phyloP scores from a whole-genome alignment of 2,888 invertebrate genomes.

The Heteromurus nitidus region DNA sequence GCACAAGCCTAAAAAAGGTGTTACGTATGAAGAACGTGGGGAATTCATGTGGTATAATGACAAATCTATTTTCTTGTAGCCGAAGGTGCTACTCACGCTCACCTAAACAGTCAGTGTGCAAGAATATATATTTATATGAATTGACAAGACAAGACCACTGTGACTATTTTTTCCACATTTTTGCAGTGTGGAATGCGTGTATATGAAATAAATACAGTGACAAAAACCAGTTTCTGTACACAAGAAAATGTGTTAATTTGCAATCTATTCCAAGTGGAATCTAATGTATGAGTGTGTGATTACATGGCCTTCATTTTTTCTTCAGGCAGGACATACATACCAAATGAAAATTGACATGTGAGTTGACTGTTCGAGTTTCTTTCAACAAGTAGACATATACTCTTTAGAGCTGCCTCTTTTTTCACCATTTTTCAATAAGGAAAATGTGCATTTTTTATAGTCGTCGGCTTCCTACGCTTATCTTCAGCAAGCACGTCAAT shows the following conservation, averaged over 20 bases:
- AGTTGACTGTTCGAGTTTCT: neutral
- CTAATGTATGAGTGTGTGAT: slow-evolving; percentile 29
- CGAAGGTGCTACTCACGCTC: neutral
- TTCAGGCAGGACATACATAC: too few species aligned
- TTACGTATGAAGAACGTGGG: neutral
- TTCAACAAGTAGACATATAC: too few species aligned
- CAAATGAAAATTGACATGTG: slow-evolving; percentile 35
- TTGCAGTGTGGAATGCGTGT: slow-evolving; percentile 7
- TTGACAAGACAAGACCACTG: neutral
- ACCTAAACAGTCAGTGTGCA: neutral
- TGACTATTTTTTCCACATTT: slow-evolving; percentile 28
- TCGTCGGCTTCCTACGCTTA: slow-evolving; percentile 35
- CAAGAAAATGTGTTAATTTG: slow-evolving; percentile 57
- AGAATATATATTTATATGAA: slow-evolving; percentile 25
- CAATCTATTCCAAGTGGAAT: slow-evolving; percentile 35
- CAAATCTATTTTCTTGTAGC: neutral
- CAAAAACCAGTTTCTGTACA: slow-evolving; percentile 51
- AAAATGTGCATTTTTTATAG: slow-evolving; percentile 27
- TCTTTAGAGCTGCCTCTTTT: slow-evolving; percentile 6
- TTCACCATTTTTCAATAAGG: slow-evolving; percentile 10
- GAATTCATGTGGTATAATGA: neutral
- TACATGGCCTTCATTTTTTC: slow-evolving; percentile 52
- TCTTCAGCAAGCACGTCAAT: too few species aligned
- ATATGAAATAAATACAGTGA: slow-evolving; percentile 23
- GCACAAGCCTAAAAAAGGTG: neutral